Conservation (phyloP, 2,888 invertebrate genomes). For the Encarsia formosa region DNA sequence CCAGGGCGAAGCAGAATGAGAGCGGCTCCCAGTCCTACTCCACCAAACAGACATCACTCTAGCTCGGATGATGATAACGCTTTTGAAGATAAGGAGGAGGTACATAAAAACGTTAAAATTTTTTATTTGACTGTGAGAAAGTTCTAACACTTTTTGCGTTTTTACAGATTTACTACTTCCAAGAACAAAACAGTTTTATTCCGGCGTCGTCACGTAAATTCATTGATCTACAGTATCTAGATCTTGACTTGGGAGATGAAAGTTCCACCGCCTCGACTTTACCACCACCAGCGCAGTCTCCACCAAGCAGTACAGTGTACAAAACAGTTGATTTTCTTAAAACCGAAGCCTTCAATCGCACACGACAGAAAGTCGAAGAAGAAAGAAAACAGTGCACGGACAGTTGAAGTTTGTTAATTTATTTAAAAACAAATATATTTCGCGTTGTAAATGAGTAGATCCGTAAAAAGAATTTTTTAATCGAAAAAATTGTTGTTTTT, state of each 20-base stretch:
- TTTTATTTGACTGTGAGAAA: too few species aligned
- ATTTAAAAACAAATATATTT: too few species aligned
- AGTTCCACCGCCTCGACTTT: slow-evolving; percentile 50
- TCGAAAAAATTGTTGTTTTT: too few species aligned
- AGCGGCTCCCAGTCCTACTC: slow-evolving; percentile 58
- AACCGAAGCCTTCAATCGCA: slow-evolving; percentile 88
- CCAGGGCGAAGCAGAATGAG: slow-evolving; percentile 51
- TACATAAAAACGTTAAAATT: too few species aligned
- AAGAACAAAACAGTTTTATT: slow-evolving; percentile 41
- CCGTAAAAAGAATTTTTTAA: too few species aligned
- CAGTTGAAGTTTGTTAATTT: slow-evolving; percentile 37
- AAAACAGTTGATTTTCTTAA: slow-evolving; percentile 92
- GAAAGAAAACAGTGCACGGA: slow-evolving; percentile 55
- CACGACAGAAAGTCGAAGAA: slow-evolving; percentile 74
- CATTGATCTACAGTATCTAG: slow-evolving; percentile 72
- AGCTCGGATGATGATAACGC: slow-evolving; percentile 52
- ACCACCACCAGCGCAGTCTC: slow-evolving; percentile 48
- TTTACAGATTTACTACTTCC: slow-evolving; percentile 41
- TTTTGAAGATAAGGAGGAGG: slow-evolving; percentile 51
- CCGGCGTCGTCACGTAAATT: slow-evolving; percentile 40
- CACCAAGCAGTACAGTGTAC: slow-evolving; percentile 64
- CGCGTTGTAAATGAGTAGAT: too few species aligned
- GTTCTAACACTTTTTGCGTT: slow-evolving; percentile 8
- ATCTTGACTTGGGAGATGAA: slow-evolving; percentile 70
- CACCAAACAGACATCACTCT: slow-evolving; percentile 47